A percentile compares a stretch with the other conserved stretches of the same genome.
Conservation (phyloP, 2,113 vertebrate species). For the Lucifuga dentata region DNA sequence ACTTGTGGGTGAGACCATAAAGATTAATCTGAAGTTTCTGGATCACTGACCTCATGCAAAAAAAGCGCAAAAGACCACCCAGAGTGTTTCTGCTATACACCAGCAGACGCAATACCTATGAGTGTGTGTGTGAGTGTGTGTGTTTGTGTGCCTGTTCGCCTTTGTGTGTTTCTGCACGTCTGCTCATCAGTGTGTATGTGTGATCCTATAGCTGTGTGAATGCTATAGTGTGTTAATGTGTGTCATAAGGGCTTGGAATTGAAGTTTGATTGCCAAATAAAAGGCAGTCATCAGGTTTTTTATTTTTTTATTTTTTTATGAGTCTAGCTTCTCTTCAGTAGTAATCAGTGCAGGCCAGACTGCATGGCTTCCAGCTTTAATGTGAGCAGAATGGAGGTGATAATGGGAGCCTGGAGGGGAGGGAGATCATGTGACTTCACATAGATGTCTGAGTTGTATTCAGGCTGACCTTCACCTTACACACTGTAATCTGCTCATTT, state of each 20-base stretch:
- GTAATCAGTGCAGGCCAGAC: constrained; percentile 35
- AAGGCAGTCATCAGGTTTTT: constrained; percentile 9
- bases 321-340: constrained; percentile 25
- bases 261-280: constrained; percentile 2
- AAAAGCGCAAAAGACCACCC: background rate
- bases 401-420: constrained; percentile 8
- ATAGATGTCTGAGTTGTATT: background rate
- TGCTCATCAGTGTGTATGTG: background rate
- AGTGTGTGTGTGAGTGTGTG: background rate
- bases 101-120: background rate
- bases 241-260: constrained; percentile 3
- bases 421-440: constrained; percentile 2
- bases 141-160: background rate
- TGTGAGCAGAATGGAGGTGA: constrained; percentile 30
- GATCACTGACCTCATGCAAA: constrained; percentile 8
- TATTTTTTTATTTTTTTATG: too few relatives aligned
- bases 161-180: background rate
- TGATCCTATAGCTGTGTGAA: background rate
- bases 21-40: constrained; percentile 19
- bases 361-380: constrained; percentile 37
- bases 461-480: constrained; percentile 33
- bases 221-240: constrained; percentile 31
- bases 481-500: too few relatives aligned
- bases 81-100: background rate
- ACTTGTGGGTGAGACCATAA: constrained; percentile 11